These are phyloP conservation scores for Anneissia japonica DNA, from an alignment of 35 echinoderm and acorn worm genomes.

Conservation along the genomic window DNA sequence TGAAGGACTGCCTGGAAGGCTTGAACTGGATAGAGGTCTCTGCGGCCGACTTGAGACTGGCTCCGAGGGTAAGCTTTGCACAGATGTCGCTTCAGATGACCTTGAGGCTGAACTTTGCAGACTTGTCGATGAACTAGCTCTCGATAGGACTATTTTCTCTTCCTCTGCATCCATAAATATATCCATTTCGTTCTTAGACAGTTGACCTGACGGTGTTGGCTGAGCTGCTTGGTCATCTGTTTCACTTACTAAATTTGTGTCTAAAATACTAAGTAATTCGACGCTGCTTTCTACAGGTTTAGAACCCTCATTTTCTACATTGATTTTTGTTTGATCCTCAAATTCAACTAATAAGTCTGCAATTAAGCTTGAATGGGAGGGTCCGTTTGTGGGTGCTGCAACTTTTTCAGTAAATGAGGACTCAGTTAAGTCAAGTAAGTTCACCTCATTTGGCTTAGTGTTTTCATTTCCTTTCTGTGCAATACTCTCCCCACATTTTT, in stretches of 20 bases:
- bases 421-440: constrained; percentile 65
- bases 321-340: background rate
- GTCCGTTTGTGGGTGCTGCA: background rate
- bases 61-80: background rate
- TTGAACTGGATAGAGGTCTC: background rate
- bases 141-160: background rate
- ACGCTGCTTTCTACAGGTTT: background rate
- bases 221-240: background rate
- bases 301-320: background rate
- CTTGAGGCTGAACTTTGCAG: background rate
- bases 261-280: background rate
- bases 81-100: background rate
- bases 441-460: constrained; percentile 22
- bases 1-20: background rate
- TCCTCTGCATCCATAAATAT: background rate
- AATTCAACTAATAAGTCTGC: background rate
- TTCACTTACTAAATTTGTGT: background rate
- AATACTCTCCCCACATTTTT: constrained; percentile 62
- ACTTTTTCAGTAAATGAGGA: constrained; percentile 25
- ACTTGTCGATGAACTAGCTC: background rate
- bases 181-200: background rate
- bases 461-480: background rate
- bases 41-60: background rate
- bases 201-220: background rate
- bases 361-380: background rate